phyloP scores from a whole-genome alignment of 2,113 vertebrate species.

The Ammodramus savannarum region DNA sequence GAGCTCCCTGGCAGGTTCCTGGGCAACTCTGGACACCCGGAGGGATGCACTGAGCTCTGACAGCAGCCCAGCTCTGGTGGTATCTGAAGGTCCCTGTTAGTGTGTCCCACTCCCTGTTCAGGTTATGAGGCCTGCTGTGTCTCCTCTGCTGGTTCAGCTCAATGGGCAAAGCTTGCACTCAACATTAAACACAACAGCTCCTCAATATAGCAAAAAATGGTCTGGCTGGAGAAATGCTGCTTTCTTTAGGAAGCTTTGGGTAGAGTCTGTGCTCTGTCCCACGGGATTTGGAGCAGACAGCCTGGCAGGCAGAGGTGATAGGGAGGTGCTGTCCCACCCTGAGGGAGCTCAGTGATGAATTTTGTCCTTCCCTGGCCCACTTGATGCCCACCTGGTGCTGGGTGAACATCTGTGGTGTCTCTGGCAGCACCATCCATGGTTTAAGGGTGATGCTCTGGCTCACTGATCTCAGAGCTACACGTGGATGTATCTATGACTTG shows the following conservation, averaged over 20 bases:
- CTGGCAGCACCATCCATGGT: background rate
- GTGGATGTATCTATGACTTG: background rate
- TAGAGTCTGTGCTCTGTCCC: background rate
- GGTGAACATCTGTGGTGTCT: background rate
- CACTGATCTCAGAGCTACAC: rapidly evolving
- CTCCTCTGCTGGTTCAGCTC: background rate
- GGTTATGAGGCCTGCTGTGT: background rate
- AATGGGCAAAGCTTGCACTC: background rate
- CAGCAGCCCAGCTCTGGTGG: background rate
- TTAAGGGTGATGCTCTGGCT: background rate
- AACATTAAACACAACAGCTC: background rate
- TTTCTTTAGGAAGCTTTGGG: background rate
- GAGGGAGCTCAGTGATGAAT: background rate
- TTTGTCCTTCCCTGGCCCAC: background rate
- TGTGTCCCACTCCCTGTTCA: background rate
- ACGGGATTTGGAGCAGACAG: rapidly evolving
- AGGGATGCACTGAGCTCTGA: no score
- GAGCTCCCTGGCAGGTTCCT: no score
- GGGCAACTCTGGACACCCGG: no score
- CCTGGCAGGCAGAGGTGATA: background rate
- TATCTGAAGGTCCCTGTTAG: background rate
- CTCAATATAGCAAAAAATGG: background rate
- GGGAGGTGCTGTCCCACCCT: background rate
- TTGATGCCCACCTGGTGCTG: background rate
- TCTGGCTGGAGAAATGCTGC: background rate